Evolutionary conservation across 2,113 vertebrate genomes (phyloP).

Genomic region (Psittacus erithacus): DNA sequence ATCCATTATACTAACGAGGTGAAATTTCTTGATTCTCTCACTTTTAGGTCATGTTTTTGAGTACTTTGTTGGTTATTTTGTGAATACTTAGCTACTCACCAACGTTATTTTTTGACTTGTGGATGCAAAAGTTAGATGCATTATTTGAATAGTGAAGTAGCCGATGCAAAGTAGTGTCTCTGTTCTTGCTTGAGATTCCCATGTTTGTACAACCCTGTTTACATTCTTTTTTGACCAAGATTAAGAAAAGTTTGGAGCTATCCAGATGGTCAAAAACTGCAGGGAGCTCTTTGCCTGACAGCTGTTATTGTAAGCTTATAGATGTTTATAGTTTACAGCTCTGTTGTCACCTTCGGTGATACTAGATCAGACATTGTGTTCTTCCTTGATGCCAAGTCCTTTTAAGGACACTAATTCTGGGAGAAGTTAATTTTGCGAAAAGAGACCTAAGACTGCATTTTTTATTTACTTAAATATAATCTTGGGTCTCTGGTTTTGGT

Average conservation of each 20-base stretch:
- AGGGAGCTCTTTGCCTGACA: conserved; percentile 44
- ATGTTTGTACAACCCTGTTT: background rate
- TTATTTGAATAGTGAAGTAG: background rate
- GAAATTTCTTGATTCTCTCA: background rate
- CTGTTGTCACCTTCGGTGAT: conserved; percentile 11
- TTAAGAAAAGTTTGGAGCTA: conserved; percentile 18
- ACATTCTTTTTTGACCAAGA: background rate
- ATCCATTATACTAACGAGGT: background rate
- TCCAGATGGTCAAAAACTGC: conserved; percentile 45
- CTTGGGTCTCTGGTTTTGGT: background rate
- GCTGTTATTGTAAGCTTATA: conserved; percentile 23
- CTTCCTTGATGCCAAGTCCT: background rate
- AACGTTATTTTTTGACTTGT: background rate
- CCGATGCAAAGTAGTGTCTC: background rate
- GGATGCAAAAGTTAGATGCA: background rate
- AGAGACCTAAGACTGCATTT: background rate
- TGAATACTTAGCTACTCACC: background rate
- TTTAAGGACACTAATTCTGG: background rate
- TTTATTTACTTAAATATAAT: background rate
- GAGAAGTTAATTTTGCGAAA: background rate
- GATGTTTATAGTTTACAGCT: conserved; percentile 36
- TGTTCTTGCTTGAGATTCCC: background rate
- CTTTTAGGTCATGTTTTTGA: background rate
- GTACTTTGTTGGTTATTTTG: background rate
- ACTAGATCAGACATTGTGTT: background rate